These are phyloP conservation scores for Aphelocoma californica DNA, from an alignment of 2,797 vertebrate species.

Conservation along the genomic window DNA sequence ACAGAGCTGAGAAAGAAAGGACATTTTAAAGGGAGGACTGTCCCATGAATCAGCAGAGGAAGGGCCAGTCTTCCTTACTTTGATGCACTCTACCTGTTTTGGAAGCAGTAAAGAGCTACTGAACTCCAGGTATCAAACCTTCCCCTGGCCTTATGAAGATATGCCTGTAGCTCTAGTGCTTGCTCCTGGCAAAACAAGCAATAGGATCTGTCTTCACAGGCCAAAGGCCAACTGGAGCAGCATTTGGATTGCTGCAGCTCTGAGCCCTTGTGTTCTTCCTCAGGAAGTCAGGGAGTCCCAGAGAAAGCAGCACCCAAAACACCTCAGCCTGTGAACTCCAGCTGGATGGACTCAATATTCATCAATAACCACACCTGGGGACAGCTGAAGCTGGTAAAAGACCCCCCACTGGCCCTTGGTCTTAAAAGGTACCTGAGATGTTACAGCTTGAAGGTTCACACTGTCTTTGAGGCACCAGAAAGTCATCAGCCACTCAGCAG, in stretches of 20 bases:
- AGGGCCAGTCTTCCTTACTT: background rate
- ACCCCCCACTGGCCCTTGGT: background rate
- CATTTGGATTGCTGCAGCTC: background rate
- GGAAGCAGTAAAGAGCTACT: background rate
- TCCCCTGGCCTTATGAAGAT: background rate
- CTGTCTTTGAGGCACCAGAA: background rate
- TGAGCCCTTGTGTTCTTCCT: background rate
- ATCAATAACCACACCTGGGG: background rate
- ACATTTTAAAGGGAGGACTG: background rate
- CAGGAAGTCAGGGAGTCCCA: accelerated
- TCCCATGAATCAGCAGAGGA: background rate
- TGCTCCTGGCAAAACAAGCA: background rate
- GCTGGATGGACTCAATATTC: background rate
- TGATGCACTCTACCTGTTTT: background rate
- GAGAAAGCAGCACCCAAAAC: accelerated
- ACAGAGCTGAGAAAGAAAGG: background rate
- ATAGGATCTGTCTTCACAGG: background rate
- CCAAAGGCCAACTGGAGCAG: background rate
- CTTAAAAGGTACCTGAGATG: background rate
- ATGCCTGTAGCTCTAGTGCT: background rate
- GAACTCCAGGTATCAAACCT: background rate
- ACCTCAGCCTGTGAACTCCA: background rate
- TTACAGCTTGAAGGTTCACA: background rate
- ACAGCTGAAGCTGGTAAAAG: background rate
- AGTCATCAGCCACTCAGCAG: accelerated